A percentile compares a stretch with the other conserved stretches of the same genome.
phyloP scores from a whole-genome alignment of 23 tunicate species.

The Ascidia mentula region DNA sequence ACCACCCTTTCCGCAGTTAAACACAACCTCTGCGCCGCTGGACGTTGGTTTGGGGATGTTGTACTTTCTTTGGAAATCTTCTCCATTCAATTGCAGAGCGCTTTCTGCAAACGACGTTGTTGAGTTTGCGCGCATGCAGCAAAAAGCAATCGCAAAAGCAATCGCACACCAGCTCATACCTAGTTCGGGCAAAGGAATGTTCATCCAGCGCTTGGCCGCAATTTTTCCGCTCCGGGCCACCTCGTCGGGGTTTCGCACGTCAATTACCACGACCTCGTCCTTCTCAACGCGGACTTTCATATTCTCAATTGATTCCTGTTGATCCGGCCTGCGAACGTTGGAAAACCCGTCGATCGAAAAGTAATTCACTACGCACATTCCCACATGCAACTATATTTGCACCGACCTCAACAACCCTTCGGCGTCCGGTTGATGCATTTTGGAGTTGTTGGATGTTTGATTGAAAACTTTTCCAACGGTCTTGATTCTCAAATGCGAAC shows the following conservation, averaged over 20 bases:
- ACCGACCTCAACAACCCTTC: not conserved
- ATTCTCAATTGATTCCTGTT: not conserved
- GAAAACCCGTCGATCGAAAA: not conserved
- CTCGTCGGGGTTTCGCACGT: conserved; percentile 20
- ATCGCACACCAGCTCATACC: not conserved
- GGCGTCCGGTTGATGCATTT: conserved; percentile 1
- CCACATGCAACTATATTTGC: not conserved
- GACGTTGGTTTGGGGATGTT: not conserved
- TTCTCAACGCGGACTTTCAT: not conserved
- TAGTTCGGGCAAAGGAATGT: conserved; percentile 16
- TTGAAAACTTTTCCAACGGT: too few species aligned
- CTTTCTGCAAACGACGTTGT: not conserved
- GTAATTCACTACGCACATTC: too few species aligned
- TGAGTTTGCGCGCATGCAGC: not conserved
- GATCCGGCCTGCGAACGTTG: not conserved
- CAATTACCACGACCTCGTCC: conserved; percentile 3
- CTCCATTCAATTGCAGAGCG: not conserved
- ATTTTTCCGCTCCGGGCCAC: conserved; percentile 12
- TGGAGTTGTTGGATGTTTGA: too few species aligned
- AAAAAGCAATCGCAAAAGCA: not conserved
- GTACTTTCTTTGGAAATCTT: conserved; percentile 5
- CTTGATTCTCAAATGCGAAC: too few species aligned
- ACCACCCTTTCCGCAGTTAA: conserved; percentile 23
- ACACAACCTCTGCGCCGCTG: conserved; percentile 5
- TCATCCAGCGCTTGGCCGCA: conserved; percentile 9